Conservation (phyloP, 2,113 vertebrate genomes). For the Peromyscus californicus region DNA sequence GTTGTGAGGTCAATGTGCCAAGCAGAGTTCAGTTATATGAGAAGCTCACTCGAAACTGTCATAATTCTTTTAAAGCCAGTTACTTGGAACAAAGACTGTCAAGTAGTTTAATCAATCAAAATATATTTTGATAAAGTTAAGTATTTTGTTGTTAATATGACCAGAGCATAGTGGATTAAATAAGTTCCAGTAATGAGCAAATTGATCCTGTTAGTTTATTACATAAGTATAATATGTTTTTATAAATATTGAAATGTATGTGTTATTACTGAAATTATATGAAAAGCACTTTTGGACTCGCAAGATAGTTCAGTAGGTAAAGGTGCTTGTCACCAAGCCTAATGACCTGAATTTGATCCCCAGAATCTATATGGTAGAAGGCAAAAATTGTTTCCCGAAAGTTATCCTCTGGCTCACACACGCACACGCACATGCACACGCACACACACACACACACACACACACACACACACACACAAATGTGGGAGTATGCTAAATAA, state of each 20-base stretch:
- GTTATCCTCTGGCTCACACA: not conserved
- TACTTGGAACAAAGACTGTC: not conserved
- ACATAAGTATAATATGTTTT: not conserved
- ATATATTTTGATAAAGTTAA: not conserved
- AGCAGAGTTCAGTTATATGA: not conserved
- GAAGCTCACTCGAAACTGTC: not conserved
- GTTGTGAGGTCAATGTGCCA: not conserved
- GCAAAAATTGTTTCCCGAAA: not conserved
- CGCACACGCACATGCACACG: too few relatives aligned
- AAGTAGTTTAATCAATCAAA: conserved; percentile 25
- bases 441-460: too few relatives aligned
- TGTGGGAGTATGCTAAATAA: not conserved
- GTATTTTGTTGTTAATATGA: not conserved
- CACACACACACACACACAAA: not conserved
- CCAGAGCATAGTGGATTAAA: not conserved
- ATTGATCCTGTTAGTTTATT: not conserved
- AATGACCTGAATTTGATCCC: not conserved
- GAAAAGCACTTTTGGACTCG: not conserved
- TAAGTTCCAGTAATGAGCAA: not conserved
- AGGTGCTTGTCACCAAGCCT: not conserved
- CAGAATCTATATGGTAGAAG: too few relatives aligned
- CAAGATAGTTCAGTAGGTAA: not conserved
- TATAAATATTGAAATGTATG: not conserved
- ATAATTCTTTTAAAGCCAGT: not conserved
- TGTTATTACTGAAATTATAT: not conserved